phyloP scores from a whole-genome alignment of 92 coral and sea anemone genomes.

The Zoanthus gigantus region DNA sequence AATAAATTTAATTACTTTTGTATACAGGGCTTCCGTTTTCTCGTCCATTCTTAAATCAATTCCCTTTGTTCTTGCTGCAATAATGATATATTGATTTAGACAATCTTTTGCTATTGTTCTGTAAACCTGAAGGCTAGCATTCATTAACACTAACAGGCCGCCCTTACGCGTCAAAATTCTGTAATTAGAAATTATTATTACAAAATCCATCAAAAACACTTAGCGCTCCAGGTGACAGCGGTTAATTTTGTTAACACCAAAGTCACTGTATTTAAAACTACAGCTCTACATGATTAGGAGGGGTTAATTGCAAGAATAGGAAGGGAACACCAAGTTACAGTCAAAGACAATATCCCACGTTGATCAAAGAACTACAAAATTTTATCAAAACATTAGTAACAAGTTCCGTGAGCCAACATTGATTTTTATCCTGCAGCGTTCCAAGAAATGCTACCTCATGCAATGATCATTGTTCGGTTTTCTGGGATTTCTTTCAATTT shows the following conservation, averaged over 20 bases:
- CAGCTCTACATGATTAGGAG: not conserved
- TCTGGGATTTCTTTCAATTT: constrained; percentile 2
- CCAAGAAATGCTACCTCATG: constrained; percentile 36
- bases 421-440: not conserved
- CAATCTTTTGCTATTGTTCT: constrained; percentile 6
- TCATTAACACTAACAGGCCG: constrained; percentile 38
- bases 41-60: constrained; percentile 16
- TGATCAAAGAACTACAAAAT: not conserved
- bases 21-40: constrained; percentile 22
- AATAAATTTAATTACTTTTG: constrained; percentile 37
- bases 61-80: constrained; percentile 5
- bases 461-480: constrained; percentile 34
- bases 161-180: constrained; percentile 7
- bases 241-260: constrained; percentile 17
- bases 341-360: not conserved
- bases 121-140: constrained; percentile 17
- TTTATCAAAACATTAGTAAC: not conserved
- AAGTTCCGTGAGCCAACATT: constrained; percentile 11
- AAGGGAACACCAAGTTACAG: not conserved
- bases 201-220: constrained; percentile 9
- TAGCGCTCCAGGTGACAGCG: constrained; percentile 40
- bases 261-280: not conserved
- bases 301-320: not conserved
- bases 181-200: constrained; percentile 7
- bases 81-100: constrained; percentile 53